Base-by-base conservation (phyloP, 2,113 vertebrate genomes). In the Ceyx melanurus region DNA sequence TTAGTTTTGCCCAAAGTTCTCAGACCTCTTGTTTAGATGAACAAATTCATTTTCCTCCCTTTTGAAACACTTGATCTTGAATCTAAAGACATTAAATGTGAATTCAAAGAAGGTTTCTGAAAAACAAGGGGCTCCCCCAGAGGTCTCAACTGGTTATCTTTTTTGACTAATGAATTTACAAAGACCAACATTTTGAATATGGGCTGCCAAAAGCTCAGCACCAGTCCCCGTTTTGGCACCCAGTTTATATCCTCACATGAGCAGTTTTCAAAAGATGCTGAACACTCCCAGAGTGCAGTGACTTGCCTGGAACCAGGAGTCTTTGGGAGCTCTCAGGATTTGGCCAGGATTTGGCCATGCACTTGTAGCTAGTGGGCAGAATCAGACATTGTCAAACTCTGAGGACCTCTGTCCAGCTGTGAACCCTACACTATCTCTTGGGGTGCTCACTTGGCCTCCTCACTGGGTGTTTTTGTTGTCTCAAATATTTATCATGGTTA, bases 241-340 rank as follows among this genome's bases (percentile, higher is more conserved):
- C 28, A 81, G 29, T 21, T 82, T 16, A 62, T 72, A 17, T 33
- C 22, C 5, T 29, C 33, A 72, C n/a, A 11, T 4, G 6, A 72
- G 15, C 26, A 65, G 4, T 33, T 73, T 67, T 33, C 14, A 29
- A 8, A 62, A 58, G 70, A 9, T 43, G 29, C 60, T 56, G 80
- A 67, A 42, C n/a, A 6, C 43, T 61, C 29, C 11, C 60, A 11
- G 60, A 1, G 10, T 20, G n/a, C 25, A 35, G 20, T 5, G 48
- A 50, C 21, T 48, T 66, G 15, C 26, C 40, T 37, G 62, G 51
- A 53, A 50, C 16, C 1, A 0, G 0, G 0, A n/a, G 18, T 7
- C 26, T 37, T 22, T 3, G 20, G 31, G 6, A 42, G 10, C 33
- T 8, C 10, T 53, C 21, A 29, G 64, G 23, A 21, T 60, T 31